These are phyloP conservation scores for Lysandra coridon DNA, from an alignment of 2,888 invertebrate species.

Conservation along the genomic window DNA sequence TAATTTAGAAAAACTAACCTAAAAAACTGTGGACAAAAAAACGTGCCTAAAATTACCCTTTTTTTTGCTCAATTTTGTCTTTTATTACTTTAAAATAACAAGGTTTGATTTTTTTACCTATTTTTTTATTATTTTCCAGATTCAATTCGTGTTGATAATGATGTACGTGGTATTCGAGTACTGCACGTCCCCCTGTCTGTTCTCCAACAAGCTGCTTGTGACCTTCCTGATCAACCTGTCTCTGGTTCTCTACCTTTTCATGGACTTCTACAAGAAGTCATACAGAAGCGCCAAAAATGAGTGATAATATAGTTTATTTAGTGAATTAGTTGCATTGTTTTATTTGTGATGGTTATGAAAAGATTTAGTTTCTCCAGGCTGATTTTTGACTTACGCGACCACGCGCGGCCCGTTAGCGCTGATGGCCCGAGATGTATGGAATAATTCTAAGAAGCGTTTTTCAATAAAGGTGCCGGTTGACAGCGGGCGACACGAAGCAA, in stretches of 20 bases:
- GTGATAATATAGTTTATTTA: not conserved
- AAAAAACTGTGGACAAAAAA: too few species aligned
- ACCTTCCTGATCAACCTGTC: not conserved
- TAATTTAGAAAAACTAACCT: too few species aligned
- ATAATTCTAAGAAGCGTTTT: too few species aligned
- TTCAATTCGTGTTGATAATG: not conserved
- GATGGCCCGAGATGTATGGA: too few species aligned
- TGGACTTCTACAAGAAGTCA: slow-evolving; percentile 10
- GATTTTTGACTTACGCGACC: too few species aligned
- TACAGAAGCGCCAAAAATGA: not conserved
- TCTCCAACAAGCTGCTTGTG: not conserved
- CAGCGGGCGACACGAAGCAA: too few species aligned
- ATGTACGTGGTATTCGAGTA: slow-evolving; percentile 11
- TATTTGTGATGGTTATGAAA: not conserved
- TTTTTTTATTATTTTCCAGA: not conserved
- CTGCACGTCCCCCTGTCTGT: not conserved
- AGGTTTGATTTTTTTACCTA: not conserved
- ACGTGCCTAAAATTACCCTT: too few species aligned
- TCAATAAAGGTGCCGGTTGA: too few species aligned
- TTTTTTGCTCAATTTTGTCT: too few species aligned
- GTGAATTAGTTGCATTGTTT: not conserved
- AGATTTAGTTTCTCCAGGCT: too few species aligned
- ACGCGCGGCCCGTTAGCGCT: too few species aligned
- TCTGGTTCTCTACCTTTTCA: not conserved
- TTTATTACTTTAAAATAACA: too few species aligned